A percentile compares a stretch with the other conserved stretches of the same genome.
phyloP scores from a whole-genome alignment of 2,113 vertebrate species.

The Xiphias gladius region DNA sequence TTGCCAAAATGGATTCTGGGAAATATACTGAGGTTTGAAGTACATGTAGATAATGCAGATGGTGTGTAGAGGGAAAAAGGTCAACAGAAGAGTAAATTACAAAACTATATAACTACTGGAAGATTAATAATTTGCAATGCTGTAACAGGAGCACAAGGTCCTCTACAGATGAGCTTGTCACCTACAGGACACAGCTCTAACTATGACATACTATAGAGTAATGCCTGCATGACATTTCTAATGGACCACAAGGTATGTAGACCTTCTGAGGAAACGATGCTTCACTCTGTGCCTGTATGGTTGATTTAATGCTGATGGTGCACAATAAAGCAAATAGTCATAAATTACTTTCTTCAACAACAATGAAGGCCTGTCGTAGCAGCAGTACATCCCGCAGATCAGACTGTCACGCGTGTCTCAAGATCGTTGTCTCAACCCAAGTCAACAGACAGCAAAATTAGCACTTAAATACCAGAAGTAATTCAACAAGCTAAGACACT shows the following conservation, averaged over 20 bases:
- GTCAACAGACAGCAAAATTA: background rate
- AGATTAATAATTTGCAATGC: conserved; percentile 24
- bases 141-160: conserved; percentile 8
- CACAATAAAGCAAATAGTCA: conserved; percentile 48
- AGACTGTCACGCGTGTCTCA: background rate
- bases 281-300: conserved; percentile 33
- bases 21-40: conserved; percentile 30
- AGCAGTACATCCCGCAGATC: background rate
- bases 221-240: conserved; percentile 36
- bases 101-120: conserved; percentile 30
- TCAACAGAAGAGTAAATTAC: conserved; percentile 48
- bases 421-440: background rate
- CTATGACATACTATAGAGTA: conserved; percentile 41
- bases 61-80: conserved; percentile 17
- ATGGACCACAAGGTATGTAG: conserved; percentile 56
- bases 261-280: conserved; percentile 53
- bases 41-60: conserved; percentile 11
- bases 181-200: conserved; percentile 26
- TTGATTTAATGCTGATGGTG: conserved; percentile 52
- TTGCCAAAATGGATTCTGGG: conserved; percentile 46
- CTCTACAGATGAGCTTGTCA: conserved; percentile 20
- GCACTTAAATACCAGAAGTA: background rate
- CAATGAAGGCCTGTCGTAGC: conserved; percentile 13
- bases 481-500: background rate
- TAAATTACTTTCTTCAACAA: conserved; percentile 42